Evolutionary conservation across 2,888 invertebrate genomes (phyloP), one percentile per base, ranked within the genome.

Genomic region (Periphyllus acericola): DNA sequence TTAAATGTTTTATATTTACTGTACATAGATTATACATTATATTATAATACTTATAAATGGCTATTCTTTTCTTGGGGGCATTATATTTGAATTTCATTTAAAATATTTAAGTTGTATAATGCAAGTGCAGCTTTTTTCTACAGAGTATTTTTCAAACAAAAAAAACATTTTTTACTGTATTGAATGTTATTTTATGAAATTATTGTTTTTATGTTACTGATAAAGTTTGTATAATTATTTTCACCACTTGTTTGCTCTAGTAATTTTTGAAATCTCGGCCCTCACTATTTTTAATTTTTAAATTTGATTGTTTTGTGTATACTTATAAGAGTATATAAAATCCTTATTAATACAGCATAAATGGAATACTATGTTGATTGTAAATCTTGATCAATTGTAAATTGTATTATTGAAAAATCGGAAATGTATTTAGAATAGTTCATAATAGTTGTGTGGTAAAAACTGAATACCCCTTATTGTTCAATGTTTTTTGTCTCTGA

Each of bases 1-100:
- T 87, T 87, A 80, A 80, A 87, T 87, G 36, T 80, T 87, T 87
- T 87, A 66, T 87, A 87, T 68, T 75, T 74, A 74, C n/a, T 81
- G 74, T 87, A 81, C n/a, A 87, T 87, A 87, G 40, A 75, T 72
- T 80, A 74, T 80, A 75, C 46, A 75, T 76, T 79, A 68, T 85
- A 71, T 52, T n/a, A 74, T 68, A 14, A 74, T 81, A 81, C 34
- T 75, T 80, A 46, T 81, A 66, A 66, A 55, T 25, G 32, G 79
- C 72, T 79, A 86, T 86, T 86, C 52, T 52, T 78, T 34, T 71
- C 72, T 79, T 60, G 52, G 71, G 81, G 80, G 80, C 80, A 87
- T 85, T 85, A 72, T 46, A 75, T 75, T 74, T 87, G 17, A 80
- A 87, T 46, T 75, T 34, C 81, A 60, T 60, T 66, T 81, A 29